phyloP scores from a whole-genome alignment of 2,113 vertebrate genomes.

The Spea multiplicata region DNA sequence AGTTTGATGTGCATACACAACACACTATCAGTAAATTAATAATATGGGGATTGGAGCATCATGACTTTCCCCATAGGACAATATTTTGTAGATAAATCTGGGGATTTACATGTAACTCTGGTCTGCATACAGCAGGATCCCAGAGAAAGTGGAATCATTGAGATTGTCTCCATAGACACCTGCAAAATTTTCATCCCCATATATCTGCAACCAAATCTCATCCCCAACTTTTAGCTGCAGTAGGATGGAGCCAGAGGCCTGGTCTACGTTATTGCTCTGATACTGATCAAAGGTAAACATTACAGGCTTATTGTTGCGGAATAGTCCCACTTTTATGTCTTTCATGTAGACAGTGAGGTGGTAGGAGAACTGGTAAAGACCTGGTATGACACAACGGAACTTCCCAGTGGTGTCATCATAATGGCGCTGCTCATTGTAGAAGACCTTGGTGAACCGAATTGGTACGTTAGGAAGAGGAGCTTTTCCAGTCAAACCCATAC shows the following conservation, averaged over 20 bases:
- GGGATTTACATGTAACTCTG: neutral
- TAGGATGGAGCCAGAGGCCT: slow-evolving; percentile 71
- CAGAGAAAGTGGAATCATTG: slow-evolving; percentile 77
- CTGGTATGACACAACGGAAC: slow-evolving; percentile 71
- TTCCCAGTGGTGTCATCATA: slow-evolving; percentile 75
- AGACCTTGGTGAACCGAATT: slow-evolving; percentile 77
- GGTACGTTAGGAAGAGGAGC: slow-evolving; percentile 64
- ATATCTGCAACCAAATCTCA: slow-evolving; percentile 79
- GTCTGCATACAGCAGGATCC: slow-evolving; percentile 77
- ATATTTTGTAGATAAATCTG: neutral
- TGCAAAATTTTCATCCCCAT: slow-evolving; percentile 59
- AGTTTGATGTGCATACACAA: no score
- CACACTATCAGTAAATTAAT: no score
- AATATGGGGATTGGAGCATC: neutral
- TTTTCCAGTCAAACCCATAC: slow-evolving; percentile 62
- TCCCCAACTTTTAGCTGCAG: slow-evolving; percentile 69
- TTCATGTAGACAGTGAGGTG: slow-evolving; percentile 75
- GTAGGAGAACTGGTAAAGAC: slow-evolving; percentile 76
- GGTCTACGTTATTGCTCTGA: slow-evolving; percentile 70
- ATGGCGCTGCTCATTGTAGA: slow-evolving; percentile 77
- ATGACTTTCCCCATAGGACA: neutral
- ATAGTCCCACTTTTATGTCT: slow-evolving; percentile 74
- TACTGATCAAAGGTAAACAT: slow-evolving; percentile 78
- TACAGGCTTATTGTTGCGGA: slow-evolving; percentile 67
- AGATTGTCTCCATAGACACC: slow-evolving; percentile 76